Evolutionary conservation across 2,113 vertebrate genomes (phyloP).

Genomic region (Prietella phreatophila): DNA sequence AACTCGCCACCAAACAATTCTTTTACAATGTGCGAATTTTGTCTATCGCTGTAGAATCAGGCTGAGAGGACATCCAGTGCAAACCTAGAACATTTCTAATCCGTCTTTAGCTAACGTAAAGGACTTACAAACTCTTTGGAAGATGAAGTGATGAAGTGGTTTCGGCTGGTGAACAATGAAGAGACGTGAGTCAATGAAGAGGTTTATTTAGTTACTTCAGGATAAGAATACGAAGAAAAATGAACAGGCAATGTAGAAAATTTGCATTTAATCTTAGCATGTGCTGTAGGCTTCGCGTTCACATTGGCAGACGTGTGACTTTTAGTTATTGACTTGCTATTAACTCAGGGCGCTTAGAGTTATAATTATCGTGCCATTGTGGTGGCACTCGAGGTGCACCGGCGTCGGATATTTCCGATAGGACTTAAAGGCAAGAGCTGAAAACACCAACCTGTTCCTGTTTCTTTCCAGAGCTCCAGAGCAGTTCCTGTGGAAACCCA

Average conservation of each 20-base stretch:
- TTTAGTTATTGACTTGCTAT: not conserved
- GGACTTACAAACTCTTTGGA: not conserved
- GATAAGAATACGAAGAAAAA: not conserved
- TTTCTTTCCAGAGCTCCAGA: constrained; percentile 79
- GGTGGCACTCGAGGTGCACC: not conserved
- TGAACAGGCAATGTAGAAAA: not conserved
- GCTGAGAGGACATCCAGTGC: not conserved
- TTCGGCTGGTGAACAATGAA: not conserved
- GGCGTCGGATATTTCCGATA: not conserved
- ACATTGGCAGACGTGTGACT: not conserved
- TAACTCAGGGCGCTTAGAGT: not conserved
- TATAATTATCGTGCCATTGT: not conserved
- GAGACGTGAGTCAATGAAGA: not conserved
- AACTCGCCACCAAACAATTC: too few species aligned
- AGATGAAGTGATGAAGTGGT: not conserved
- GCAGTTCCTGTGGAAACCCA: constrained; percentile 93
- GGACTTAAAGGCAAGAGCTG: not conserved
- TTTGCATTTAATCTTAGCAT: not conserved
- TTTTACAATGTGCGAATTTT: not conserved
- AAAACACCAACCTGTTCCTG: not conserved
- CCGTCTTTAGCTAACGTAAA: not conserved
- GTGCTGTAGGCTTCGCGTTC: not conserved
- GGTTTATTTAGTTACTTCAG: not conserved
- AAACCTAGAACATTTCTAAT: not conserved
- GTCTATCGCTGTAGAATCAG: not conserved